These are phyloP conservation scores for Ceratina japonica DNA, from an alignment of 1,140 invertebrate species.

Conservation along the genomic window DNA sequence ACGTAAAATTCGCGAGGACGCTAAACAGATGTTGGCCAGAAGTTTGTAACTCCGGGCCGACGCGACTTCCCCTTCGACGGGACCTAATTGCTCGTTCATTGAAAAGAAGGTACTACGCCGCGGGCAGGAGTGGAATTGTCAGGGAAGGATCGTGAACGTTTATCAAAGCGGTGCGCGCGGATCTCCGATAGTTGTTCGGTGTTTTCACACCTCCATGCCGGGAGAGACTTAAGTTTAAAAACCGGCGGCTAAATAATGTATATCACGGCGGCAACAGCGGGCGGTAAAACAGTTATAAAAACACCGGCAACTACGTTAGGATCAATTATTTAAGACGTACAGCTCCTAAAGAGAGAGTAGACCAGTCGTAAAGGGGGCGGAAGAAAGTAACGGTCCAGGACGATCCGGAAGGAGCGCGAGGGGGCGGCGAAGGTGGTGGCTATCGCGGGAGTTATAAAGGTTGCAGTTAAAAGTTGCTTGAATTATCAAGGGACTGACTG, in stretches of 20 bases:
- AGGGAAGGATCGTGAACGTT: background rate
- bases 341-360: constrained; percentile 71
- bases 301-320: constrained; percentile 78
- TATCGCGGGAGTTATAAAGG: constrained; percentile 71
- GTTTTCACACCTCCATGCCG: constrained; percentile 74
- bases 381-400: constrained; percentile 71
- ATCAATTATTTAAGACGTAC: constrained; percentile 77
- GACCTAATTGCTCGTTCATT: background rate
- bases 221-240: constrained; percentile 77
- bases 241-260: constrained; percentile 77
- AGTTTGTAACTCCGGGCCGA: background rate
- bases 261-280: constrained; percentile 72
- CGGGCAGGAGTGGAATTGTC: background rate
- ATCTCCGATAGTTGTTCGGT: constrained; percentile 41
- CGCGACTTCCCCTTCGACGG: too few species aligned
- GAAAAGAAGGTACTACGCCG: background rate
- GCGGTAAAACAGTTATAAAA: constrained; percentile 80
- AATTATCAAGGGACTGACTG: constrained; percentile 73
- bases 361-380: constrained; percentile 76
- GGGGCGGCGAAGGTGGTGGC: constrained; percentile 31
- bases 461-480: constrained; percentile 76
- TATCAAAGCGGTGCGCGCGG: constrained; percentile 3
- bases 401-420: constrained; percentile 51
- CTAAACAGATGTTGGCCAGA: too few species aligned
- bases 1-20: too few species aligned